Conservation (phyloP, 2,888 invertebrate species). For the Acronicta alni region DNA sequence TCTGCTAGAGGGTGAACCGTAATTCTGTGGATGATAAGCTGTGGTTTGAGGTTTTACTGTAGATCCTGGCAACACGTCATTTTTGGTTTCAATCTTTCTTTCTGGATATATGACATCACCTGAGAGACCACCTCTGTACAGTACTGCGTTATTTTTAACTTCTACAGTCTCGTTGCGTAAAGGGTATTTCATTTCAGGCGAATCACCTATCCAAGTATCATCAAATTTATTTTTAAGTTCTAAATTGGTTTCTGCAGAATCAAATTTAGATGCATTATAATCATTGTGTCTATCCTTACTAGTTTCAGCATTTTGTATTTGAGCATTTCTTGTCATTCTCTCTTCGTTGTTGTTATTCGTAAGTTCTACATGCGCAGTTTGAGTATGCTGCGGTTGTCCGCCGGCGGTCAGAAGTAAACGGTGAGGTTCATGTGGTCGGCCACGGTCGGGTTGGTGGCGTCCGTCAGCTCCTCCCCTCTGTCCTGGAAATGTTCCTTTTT, state of each 20-base stretch:
- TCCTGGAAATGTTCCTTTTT: constrained; percentile 70
- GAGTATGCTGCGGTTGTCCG: constrained; percentile 10
- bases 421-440: constrained; percentile 91
- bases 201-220: not conserved
- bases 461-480: constrained; percentile 71
- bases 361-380: not conserved
- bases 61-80: constrained; percentile 29
- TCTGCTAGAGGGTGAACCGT: constrained; percentile 10
- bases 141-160: not conserved
- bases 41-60: constrained; percentile 6
- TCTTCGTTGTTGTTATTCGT: not conserved
- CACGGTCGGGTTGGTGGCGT: constrained; percentile 78
- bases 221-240: not conserved
- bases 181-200: constrained; percentile 1
- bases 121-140: not conserved
- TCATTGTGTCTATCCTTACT: not conserved
- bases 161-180: not conserved
- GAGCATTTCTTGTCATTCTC: not conserved
- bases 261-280: not conserved
- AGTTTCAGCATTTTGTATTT: not conserved
- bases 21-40: constrained; percentile 15
- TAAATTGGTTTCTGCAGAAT: not conserved
- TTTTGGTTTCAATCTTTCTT: constrained; percentile 9
- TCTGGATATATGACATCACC: not conserved
- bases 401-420: constrained; percentile 90